Evolutionary conservation across 2,797 vertebrate genomes (phyloP).

Genomic region (Pterois miles): DNA sequence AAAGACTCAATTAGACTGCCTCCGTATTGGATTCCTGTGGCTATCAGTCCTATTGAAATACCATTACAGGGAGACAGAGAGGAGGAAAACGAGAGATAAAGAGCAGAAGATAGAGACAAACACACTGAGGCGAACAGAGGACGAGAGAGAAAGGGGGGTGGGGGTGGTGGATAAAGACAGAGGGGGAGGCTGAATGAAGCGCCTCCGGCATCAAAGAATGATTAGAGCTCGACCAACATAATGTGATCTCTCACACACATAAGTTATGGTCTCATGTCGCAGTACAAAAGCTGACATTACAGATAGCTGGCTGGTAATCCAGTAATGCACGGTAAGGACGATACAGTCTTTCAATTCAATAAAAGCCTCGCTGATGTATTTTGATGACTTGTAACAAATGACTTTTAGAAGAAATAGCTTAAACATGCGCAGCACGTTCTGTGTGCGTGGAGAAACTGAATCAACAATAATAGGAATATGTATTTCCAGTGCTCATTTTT

Average conservation of each 20-base stretch:
- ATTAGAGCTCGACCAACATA: conserved; percentile 66
- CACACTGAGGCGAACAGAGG: conserved; percentile 23
- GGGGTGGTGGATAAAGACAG: conserved; percentile 49
- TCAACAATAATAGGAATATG: conserved; percentile 7
- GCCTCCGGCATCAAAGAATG: conserved; percentile 67
- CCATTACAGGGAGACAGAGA: conserved; percentile 61
- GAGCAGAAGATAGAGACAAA: conserved; percentile 59
- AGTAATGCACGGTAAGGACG: conserved; percentile 44
- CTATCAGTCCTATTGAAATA: conserved; percentile 76
- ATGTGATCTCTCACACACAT: conserved; percentile 63
- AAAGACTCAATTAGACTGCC: conserved; percentile 77
- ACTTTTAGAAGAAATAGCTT: not conserved
- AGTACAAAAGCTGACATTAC: conserved; percentile 58
- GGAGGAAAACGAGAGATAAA: conserved; percentile 64
- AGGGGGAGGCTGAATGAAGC: conserved; percentile 48
- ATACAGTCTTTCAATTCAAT: conserved; percentile 48
- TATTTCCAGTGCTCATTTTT: conserved; percentile 34
- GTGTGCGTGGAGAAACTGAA: not conserved
- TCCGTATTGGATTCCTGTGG: conserved; percentile 75
- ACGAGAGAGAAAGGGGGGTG: conserved; percentile 20
- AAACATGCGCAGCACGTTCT: not conserved
- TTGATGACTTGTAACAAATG: conserved; percentile 33
- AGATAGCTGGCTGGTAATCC: conserved; percentile 62
- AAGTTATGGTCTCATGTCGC: conserved; percentile 59
- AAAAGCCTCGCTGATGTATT: conserved; percentile 36